Base-by-base conservation (phyloP, 2,888 invertebrate species). In the Zele albiditarsus region DNA sequence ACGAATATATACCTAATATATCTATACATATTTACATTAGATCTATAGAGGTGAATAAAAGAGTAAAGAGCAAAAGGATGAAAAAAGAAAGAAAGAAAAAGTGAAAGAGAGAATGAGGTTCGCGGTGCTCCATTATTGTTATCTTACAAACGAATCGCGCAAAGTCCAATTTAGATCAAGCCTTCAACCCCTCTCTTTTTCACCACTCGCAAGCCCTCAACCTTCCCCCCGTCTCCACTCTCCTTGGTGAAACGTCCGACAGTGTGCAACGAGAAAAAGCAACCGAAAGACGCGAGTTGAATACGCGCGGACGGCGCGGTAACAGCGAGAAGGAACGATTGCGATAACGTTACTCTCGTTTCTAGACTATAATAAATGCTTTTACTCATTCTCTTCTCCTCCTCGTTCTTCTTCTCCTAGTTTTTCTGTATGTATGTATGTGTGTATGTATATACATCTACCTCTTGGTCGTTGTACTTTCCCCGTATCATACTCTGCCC, bases 61-160 rank as follows among this genome's bases (percentile, higher is more conserved):
- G 23, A 49, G 28, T 33, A 23, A 14, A 27, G 38, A 49, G 63
- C 23, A 31, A 12, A 5, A 60, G 38, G n/a, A 31, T 20, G 25
- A 53, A 71, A 31, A 62, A 27, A 38, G 28, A 28, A 2, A 66
- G 25, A 66, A 66, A 66, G 31, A 10, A 16, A 20, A 16, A 31
- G 62, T 42, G 42, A 20, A 66, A 49, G 49, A 69, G 63, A 58
- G 46, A 75, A 71, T 75, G 68, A 49, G 71, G 60, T 72, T 72
- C 66, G 68, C 28, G 66, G 65, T 77, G 74, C 73, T 72, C 68
- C 33, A 78, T 76, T 79, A 77, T 78, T 75, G 76, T 78, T 79
- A 80, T 78, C 76, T 76, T 25, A 60, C 58, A 38, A 76, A 75
- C 67, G 75, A 79, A 80, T 78, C 77, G 75, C 74, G 57, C 63